phyloP scores from a whole-genome alignment of 2,797 vertebrate genomes.

The Galago senegalensis region DNA sequence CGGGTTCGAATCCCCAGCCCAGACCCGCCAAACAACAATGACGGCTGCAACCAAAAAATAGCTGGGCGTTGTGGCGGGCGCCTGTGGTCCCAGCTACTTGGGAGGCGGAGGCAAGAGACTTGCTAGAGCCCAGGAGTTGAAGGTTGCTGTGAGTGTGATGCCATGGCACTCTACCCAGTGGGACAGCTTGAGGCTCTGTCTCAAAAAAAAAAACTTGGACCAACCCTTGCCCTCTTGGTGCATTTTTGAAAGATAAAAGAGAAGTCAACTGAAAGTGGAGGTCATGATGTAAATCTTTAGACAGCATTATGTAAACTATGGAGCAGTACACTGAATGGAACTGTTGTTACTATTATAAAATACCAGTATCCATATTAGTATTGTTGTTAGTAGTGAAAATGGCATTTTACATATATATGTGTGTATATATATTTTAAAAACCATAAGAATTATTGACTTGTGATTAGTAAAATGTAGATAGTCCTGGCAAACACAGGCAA shows the following conservation, averaged over 20 bases:
- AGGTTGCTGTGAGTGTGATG: no score
- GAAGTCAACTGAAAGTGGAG: neutral
- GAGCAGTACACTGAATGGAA: neutral
- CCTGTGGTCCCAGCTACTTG: no score
- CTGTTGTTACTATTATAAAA: neutral
- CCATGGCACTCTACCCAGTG: no score
- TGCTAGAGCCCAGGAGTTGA: no score
- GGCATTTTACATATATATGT: neutral
- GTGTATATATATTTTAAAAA: neutral
- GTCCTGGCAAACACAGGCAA: neutral
- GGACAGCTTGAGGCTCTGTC: no score
- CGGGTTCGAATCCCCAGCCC: no score
- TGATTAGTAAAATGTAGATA: neutral
- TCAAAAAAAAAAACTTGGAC: neutral
- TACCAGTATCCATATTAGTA: neutral
- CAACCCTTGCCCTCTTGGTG: neutral
- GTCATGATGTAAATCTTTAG: neutral
- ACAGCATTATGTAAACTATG: neutral
- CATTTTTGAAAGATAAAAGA: neutral
- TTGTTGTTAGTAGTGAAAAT: constrained; percentile 12
- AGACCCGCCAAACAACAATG: no score
- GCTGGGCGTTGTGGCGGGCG: no score
- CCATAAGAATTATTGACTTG: neutral
- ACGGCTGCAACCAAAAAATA: no score
- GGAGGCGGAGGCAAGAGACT: no score